Evolutionary conservation across 2,797 vertebrate genomes (phyloP).

Genomic region (Gorsachius magnificus): DNA sequence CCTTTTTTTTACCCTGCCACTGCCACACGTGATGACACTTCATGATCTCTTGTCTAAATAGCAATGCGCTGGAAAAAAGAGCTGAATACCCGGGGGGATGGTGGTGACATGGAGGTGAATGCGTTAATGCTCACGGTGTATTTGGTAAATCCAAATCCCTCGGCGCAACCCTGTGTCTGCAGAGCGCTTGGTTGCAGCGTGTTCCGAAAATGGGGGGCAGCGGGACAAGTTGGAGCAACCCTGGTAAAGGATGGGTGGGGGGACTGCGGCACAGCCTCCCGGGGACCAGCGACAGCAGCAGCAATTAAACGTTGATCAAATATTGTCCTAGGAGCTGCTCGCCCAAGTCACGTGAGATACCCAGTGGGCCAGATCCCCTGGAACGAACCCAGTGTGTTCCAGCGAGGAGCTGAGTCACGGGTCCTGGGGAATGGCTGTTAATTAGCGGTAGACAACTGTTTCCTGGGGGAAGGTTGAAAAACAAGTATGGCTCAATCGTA

Average conservation of each 20-base stretch:
- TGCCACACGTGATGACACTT: conserved; percentile 26
- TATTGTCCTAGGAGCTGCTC: background rate
- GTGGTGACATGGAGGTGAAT: background rate
- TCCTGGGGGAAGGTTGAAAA: conserved; percentile 9
- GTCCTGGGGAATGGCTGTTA: background rate
- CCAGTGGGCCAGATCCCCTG: background rate
- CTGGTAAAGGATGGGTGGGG: background rate
- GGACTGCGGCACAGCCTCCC: background rate
- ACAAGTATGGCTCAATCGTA: background rate
- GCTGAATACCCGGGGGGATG: background rate
- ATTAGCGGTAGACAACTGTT: background rate
- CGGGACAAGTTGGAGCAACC: rapidly evolving
- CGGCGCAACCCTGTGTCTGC: background rate
- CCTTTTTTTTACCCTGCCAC: background rate
- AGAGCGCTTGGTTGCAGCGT: background rate
- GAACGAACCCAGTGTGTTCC: background rate
- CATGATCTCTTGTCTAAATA: conserved; percentile 14
- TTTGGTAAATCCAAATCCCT: background rate
- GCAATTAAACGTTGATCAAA: background rate
- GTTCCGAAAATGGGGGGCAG: background rate
- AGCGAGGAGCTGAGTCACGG: background rate
- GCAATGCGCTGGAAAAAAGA: rapidly evolving
- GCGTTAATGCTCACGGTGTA: rapidly evolving
- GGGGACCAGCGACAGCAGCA: background rate
- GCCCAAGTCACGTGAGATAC: background rate